Evolutionary conservation across 2,797 vertebrate species (phyloP).

Genomic region (Dryobates pubescens): DNA sequence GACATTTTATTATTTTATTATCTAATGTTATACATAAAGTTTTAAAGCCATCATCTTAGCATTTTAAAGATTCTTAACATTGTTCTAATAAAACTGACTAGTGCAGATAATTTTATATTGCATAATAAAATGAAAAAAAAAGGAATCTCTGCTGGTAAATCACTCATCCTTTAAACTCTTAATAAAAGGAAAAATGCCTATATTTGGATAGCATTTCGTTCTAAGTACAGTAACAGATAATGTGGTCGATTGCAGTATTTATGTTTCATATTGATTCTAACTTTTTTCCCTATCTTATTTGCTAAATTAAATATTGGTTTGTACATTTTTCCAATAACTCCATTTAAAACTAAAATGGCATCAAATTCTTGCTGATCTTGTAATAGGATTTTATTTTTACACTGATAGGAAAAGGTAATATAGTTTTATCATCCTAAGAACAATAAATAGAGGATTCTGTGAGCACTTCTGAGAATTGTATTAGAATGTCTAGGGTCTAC

Average conservation of each 20-base stretch:
- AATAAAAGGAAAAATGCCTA: slow-evolving; percentile 33
- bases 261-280: slow-evolving; percentile 35
- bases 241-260: slow-evolving; percentile 3
- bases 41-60: slow-evolving; percentile 60
- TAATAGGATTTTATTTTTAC: background rate
- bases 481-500: background rate
- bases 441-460: slow-evolving; percentile 36
- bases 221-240: background rate
- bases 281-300: slow-evolving; percentile 12
- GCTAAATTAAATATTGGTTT: background rate
- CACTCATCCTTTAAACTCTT: slow-evolving; percentile 47
- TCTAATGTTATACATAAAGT: slow-evolving; percentile 63
- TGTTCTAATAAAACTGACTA: slow-evolving; percentile 57
- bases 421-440: background rate
- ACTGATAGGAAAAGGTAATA: background rate
- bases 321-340: slow-evolving; percentile 5
- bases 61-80: slow-evolving; percentile 63
- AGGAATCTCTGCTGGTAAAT: slow-evolving; percentile 49
- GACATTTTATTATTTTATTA: slow-evolving; percentile 67
- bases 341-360: slow-evolving; percentile 24
- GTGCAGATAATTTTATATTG: slow-evolving; percentile 59
- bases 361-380: slow-evolving; percentile 7
- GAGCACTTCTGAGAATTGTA: background rate
- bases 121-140: slow-evolving; percentile 62
- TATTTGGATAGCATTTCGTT: slow-evolving; percentile 15